These are phyloP conservation scores for Hydrozoanthus gracilis DNA, from an alignment of 92 coral and sea anemone species.

Conservation along the genomic window DNA sequence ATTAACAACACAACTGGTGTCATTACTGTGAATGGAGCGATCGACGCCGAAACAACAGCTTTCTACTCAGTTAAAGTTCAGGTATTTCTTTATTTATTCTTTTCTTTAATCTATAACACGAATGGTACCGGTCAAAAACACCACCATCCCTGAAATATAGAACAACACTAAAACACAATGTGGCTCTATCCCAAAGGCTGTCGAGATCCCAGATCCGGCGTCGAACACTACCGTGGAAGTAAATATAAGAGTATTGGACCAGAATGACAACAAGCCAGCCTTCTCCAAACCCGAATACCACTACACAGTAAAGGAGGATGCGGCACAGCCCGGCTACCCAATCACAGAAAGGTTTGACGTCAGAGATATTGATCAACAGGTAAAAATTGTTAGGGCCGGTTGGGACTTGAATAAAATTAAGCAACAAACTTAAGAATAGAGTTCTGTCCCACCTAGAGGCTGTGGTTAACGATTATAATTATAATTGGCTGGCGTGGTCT, in stretches of 20 bases:
- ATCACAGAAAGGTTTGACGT: conserved; percentile 82
- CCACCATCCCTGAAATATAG: too few species aligned
- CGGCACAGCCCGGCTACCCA: conserved; percentile 78
- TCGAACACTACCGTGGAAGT: conserved; percentile 81
- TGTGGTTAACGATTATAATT: too few species aligned
- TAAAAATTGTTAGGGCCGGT: conserved; percentile 41
- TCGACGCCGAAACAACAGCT: conserved; percentile 85
- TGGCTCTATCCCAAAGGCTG: conserved; percentile 65
- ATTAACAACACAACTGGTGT: conserved; percentile 73
- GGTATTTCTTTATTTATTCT: conserved; percentile 41
- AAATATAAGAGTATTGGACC: conserved; percentile 78
- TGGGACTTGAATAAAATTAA: too few species aligned
- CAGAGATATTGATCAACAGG: conserved; percentile 82
- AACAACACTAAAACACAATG: too few species aligned
- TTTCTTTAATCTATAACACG: too few species aligned
- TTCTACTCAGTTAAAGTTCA: conserved; percentile 69
- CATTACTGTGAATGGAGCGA: conserved; percentile 79
- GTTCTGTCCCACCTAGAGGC: too few species aligned
- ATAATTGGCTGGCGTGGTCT: too few species aligned
- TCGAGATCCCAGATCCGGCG: conserved; percentile 81
- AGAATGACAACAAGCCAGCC: conserved; percentile 83
- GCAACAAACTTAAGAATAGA: too few species aligned
- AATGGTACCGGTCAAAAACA: too few species aligned
- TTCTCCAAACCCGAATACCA: conserved; percentile 60
- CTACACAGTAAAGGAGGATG: conserved; percentile 72